Evolutionary conservation across 2,113 vertebrate genomes (phyloP), one percentile per base, ranked within the genome.

Genomic region (Clarias magur): DNA sequence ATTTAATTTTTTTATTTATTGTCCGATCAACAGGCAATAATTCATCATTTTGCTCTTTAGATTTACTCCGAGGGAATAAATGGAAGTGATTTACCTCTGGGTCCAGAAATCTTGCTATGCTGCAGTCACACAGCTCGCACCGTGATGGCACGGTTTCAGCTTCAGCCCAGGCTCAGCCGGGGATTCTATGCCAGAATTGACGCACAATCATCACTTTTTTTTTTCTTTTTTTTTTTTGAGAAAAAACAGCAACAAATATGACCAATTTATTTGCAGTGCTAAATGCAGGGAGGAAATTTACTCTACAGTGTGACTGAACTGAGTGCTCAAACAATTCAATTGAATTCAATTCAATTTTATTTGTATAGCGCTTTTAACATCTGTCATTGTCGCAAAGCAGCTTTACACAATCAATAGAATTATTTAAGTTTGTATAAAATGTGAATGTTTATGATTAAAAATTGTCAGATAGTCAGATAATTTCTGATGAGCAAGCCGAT

Each of bases 191-290:
- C 60, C 80, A 67, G 80, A 62, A 83, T 63, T 67, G 83, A 2
- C 56, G 15, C 48, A 65, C 38, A 83, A 54, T 83, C 23, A 0
- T n/a, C 72, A 56, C 86, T 68, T 83, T 59, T 59, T 27, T 86
- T 48, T 57, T 57, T 38, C 81, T 68, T 83, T 59, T 59, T 27
- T 86, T 48, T 57, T 57, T 38, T 3, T 63, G 81, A 83, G 30
- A 70, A 80, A 81, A 86, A 12, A 79, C 48, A 8, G 53, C 78
- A 59, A 81, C n/a, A 78, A 87, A 67, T 38, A 57, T 78, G 53
- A 78, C 12, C 76, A 80, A 70, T 65, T 57, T 59, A 10, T 23
- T 34, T 72, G 34, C 80, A 53, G 63, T 21, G 59, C 57, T n/a
- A 83, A 56, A 72, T 42, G 15, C 23, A 67, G 23, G 9, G 21